phyloP scores from a whole-genome alignment of 1,140 invertebrate genomes.

The Orius laevigatus region DNA sequence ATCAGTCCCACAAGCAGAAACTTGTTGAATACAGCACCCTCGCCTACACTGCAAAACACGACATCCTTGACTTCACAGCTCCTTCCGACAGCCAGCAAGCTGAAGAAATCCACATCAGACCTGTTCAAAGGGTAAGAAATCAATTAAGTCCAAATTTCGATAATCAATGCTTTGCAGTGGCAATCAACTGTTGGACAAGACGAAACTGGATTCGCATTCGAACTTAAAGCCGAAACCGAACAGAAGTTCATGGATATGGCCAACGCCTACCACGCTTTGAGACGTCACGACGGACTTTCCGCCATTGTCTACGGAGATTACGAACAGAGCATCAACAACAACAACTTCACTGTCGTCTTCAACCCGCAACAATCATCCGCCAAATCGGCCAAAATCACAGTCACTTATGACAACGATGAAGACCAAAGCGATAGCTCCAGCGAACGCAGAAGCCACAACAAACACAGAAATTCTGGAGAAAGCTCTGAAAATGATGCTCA shows the following conservation, averaged over 20 bases:
- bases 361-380: conserved; percentile 20
- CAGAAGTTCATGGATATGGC: conserved; percentile 22
- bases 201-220: conserved; percentile 28
- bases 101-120: not conserved
- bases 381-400: conserved; percentile 19
- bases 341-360: conserved; percentile 15
- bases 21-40: conserved; percentile 36
- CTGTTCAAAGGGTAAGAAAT: not conserved
- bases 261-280: conserved; percentile 11
- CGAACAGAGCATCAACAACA: conserved; percentile 17
- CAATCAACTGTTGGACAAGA: conserved; percentile 11
- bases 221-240: conserved; percentile 31
- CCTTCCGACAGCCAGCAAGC: not conserved
- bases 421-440: not conserved
- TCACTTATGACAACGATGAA: conserved; percentile 10
- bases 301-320: conserved; percentile 18
- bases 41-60: conserved; percentile 38
- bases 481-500: not conserved
- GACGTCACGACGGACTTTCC: conserved; percentile 20
- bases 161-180: no score
- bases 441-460: conserved; percentile 3
- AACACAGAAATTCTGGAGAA: not conserved
- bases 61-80: conserved; percentile 30
- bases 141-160: not conserved
- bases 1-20: conserved; percentile 30